Evolutionary conservation across 2,797 vertebrate genomes (phyloP), one percentile per base, ranked within the genome.

Genomic region (Acropternis orthonyx): DNA sequence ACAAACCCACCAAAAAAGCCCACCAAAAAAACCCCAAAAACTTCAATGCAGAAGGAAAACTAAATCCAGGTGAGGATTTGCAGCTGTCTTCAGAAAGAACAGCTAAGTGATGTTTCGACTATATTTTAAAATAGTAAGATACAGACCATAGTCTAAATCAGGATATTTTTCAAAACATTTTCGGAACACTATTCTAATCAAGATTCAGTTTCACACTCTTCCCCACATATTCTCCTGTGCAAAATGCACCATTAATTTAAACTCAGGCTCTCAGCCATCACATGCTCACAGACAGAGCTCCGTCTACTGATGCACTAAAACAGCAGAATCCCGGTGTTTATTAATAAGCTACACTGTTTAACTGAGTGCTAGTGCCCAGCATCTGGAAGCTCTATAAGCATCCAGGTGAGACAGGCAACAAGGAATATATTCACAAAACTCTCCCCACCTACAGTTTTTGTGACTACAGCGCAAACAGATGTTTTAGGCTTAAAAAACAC

Each of bases 361-460:
- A 67, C 9, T 0, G 0, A 36, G n/a, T 24, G 28, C 52, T 6
- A 17, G 10, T 3, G 8, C 65, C 62, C 4, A 0, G 54, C 44
- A 66, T 7, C 54, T 56, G 49, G 44, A 59, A 91, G 52, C 41
- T 24, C 14, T 16, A 4, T 12, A 69, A 83, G 82, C 3, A 4
- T 41, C 34, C 56, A 69, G 22, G 49, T 51, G 48, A 67, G 23
- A 36, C 5, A 66, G 11, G 58, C 10, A 34, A 77, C 48, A 51
- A 66, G 32, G 56, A 82, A 83, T 4, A 19, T 1, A 11, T 13
- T 56, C 65, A 52, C 23, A 91, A 61, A 83, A 23, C n/a, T 68
- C 55, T 88, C 44, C 79, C 74, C 78, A 61, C 24, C 56, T 92
- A 24, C 8, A 14, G 5, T 51, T 67, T 62, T 14, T 1, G 1